phyloP scores from a whole-genome alignment of 2,888 invertebrate genomes.

The Panorpa germanica region DNA sequence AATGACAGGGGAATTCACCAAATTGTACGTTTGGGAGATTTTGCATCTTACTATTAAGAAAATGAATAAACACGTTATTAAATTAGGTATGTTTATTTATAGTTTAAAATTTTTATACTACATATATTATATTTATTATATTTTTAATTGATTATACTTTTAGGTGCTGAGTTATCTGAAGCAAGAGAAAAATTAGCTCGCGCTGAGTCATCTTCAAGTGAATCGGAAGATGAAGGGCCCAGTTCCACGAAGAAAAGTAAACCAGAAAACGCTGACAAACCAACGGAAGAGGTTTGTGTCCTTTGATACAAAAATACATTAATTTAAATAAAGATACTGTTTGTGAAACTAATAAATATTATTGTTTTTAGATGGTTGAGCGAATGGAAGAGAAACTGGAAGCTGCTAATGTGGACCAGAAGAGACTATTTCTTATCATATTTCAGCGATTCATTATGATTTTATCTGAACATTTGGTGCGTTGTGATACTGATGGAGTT shows the following conservation, averaged over 20 bases:
- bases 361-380: slow-evolving; percentile 52
- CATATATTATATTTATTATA: slow-evolving; percentile 1
- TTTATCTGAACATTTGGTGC: slow-evolving; percentile 84
- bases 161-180: slow-evolving; percentile 58
- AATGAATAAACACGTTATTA: slow-evolving; percentile 89
- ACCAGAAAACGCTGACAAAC: slow-evolving; percentile 30
- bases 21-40: slow-evolving; percentile 92
- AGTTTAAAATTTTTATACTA: not conserved
- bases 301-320: slow-evolving; percentile 1
- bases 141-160: slow-evolving; percentile 7
- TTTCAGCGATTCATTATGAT: slow-evolving; percentile 98
- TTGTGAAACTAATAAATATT: not conserved
- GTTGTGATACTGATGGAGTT: slow-evolving; percentile 82
- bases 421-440: slow-evolving; percentile 89
- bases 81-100: slow-evolving; percentile 35
- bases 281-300: slow-evolving; percentile 35
- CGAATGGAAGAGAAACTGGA: slow-evolving; percentile 91
- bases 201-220: slow-evolving; percentile 64
- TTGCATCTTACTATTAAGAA: slow-evolving; percentile 89
- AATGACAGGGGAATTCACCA: slow-evolving; percentile 82
- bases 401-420: slow-evolving; percentile 89
- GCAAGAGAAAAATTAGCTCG: slow-evolving; percentile 73
- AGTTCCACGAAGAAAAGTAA: slow-evolving; percentile 26
- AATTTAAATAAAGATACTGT: not conserved
- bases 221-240: slow-evolving; percentile 56